phyloP scores from a whole-genome alignment of 2,797 vertebrate species.

The Eptatretus atami region DNA sequence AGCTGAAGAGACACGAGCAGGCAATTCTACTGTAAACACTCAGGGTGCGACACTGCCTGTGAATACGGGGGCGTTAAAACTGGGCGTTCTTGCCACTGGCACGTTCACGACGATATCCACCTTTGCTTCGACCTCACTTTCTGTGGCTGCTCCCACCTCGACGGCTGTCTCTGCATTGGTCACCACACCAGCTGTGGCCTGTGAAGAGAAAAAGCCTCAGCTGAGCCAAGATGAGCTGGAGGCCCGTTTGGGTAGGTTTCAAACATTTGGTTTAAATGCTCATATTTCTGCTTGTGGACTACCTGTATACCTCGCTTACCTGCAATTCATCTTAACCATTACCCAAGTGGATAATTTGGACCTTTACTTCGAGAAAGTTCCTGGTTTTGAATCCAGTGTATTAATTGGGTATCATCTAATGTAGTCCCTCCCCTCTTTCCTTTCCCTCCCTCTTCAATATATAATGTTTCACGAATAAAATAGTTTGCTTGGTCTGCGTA shows the following conservation, averaged over 20 bases:
- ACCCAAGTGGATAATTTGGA: too few species aligned
- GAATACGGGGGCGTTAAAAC: too few species aligned
- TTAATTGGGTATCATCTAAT: neutral
- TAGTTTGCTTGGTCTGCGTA: too few species aligned
- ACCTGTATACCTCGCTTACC: too few species aligned
- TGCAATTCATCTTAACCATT: too few species aligned
- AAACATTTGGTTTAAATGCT: neutral
- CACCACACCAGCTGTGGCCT: conserved; percentile 13
- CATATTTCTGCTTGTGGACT: too few species aligned
- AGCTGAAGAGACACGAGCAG: conserved; percentile 7
- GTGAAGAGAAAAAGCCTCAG: conserved; percentile 46
- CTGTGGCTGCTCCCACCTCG: conserved; percentile 10
- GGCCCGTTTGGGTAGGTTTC: conserved; percentile 58
- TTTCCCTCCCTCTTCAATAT: conserved; percentile 3
- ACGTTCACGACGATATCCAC: neutral
- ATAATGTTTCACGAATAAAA: too few species aligned
- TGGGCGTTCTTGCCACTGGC: neutral
- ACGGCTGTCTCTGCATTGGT: conserved; percentile 12
- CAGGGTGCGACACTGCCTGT: neutral
- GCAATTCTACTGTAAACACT: neutral
- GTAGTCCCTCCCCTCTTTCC: neutral
- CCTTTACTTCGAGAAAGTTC: too few species aligned
- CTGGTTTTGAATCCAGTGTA: too few species aligned
- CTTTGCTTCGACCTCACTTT: neutral
- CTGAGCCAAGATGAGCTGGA: conserved; percentile 64